Conservation (phyloP, 2,888 invertebrate genomes). For the Tetragnatha montana region DNA sequence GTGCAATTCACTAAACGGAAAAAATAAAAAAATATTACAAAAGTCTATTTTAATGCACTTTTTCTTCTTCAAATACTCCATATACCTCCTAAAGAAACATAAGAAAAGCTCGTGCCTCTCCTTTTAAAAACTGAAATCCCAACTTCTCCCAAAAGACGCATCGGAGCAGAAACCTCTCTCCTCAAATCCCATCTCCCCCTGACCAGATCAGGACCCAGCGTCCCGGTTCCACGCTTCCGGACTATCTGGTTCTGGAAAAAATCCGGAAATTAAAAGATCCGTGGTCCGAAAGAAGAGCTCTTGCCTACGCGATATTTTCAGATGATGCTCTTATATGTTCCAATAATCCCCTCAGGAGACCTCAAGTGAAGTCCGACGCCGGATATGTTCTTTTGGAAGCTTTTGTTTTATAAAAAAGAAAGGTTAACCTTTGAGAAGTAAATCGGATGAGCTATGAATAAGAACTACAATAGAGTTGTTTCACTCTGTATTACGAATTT, state of each 20-base stretch:
- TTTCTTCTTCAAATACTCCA: no score
- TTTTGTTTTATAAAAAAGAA: no score
- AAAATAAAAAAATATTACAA: no score
- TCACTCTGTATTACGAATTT: no score
- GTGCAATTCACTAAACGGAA: no score
- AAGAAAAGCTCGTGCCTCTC: no score
- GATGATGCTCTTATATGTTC: not conserved
- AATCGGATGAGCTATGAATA: no score
- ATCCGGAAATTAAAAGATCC: slow-evolving; percentile 55
- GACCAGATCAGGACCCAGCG: slow-evolving; percentile 20
- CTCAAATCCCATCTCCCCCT: no score
- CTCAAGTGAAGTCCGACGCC: not conserved
- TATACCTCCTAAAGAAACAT: no score
- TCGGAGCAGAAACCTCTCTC: not conserved
- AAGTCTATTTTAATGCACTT: no score
- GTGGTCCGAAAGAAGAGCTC: slow-evolving; percentile 33
- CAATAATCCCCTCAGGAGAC: not conserved
- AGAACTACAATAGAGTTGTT: no score
- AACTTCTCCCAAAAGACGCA: not conserved
- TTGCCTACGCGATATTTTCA: not conserved
- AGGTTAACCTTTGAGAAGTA: no score
- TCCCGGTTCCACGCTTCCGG: slow-evolving; percentile 56
- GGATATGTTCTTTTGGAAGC: not conserved
- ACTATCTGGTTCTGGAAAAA: not conserved
- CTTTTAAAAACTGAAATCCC: not conserved